Percentiles rank a stretch among this genome's conserved stretches.
Conservation (phyloP, 2,797 vertebrate species). For the Numenius phaeopus region DNA sequence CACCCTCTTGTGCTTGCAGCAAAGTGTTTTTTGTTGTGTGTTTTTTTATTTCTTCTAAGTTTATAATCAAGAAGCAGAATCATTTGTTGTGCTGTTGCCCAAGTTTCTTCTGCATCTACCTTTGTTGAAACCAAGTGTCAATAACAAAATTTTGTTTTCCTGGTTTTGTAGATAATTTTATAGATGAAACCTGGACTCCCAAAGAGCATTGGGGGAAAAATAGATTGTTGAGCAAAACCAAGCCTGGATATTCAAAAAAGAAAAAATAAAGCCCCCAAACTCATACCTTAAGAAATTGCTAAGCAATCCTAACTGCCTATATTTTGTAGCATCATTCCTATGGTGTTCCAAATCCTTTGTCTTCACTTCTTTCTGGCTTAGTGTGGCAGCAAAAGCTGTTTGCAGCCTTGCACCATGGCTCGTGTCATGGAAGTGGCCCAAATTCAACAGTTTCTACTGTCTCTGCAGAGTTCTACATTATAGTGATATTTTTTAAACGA, state of each 20-base stretch:
- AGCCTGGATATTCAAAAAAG: background rate
- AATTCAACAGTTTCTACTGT: background rate
- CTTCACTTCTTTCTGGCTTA: background rate
- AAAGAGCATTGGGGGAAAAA: background rate
- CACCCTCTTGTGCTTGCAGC: background rate
- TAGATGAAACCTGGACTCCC: background rate
- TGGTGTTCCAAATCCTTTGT: background rate
- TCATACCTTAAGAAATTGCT: background rate
- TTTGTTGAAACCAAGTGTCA: background rate
- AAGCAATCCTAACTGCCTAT: background rate
- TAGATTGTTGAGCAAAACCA: background rate
- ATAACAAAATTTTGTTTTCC: background rate
- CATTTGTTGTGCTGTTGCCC: background rate
- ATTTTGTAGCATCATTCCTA: background rate
- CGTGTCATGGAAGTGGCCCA: background rate
- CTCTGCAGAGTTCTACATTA: background rate
- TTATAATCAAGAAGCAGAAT: background rate
- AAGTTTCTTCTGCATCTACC: background rate
- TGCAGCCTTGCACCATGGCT: fast-evolving
- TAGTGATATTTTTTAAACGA: background rate
- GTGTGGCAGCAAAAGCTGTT: background rate
- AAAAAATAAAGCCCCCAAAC: background rate
- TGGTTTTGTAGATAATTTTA: background rate
- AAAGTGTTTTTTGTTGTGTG: background rate
- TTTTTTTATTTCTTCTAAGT: fast-evolving